Percentiles rank a stretch among this genome's conserved stretches.
Evolutionary conservation across 1,140 invertebrate genomes (phyloP).

Genomic region (Acyrthosiphon pisum): DNA sequence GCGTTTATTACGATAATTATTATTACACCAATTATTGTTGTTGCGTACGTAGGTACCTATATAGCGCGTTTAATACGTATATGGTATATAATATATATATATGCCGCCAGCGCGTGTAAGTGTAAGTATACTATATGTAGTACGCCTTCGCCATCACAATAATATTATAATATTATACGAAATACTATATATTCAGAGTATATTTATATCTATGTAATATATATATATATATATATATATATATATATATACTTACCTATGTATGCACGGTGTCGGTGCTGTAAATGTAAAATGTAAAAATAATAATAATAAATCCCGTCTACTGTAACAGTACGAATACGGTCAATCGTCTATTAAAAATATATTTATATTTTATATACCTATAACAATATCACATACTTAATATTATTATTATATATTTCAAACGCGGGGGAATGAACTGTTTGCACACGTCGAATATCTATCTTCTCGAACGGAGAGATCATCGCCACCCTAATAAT

Average conservation of each 20-base stretch:
- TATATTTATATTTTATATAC: not conserved
- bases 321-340: not conserved
- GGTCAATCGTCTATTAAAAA: not conserved
- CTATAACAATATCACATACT: not conserved
- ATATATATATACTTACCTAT: too few species aligned
- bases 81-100: too few species aligned
- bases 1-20: slow-evolving; percentile 7
- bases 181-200: not conserved
- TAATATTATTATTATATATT: not conserved
- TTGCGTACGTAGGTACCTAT: not conserved
- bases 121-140: not conserved
- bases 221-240: too few species aligned
- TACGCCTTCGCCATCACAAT: not conserved
- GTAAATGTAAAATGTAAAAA: not conserved
- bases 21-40: slow-evolving; percentile 12
- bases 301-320: not conserved
- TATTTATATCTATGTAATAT: too few species aligned
- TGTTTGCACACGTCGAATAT: not conserved
- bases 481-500: not conserved
- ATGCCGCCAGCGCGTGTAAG: not conserved
- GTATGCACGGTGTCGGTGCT: not conserved
- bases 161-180: slow-evolving; percentile 11
- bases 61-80: not conserved
- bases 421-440: not conserved
- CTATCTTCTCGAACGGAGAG: not conserved